Percentiles rank a stretch among this genome's conserved stretches.
Conservation (phyloP, 1,140 invertebrate species). For the Euura saliciscinereae region DNA sequence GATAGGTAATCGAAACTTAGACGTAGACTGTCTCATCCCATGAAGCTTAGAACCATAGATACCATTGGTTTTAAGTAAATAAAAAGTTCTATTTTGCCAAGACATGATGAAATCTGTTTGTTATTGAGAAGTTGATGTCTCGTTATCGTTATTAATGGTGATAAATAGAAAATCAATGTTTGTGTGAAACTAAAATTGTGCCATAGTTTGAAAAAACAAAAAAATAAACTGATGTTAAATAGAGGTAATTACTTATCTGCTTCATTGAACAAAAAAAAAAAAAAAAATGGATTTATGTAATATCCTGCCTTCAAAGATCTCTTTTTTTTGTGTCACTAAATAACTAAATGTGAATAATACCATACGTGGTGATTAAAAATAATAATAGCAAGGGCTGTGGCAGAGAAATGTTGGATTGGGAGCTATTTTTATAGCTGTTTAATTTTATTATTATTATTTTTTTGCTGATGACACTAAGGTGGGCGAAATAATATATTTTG, state of each 20-base stretch:
- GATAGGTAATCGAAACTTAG: too few relatives aligned
- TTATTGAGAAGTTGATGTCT: neutral
- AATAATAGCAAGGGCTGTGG: constrained; percentile 52
- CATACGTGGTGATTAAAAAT: too few relatives aligned
- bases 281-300: too few relatives aligned
- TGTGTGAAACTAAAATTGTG: neutral
- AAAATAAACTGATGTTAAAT: too few relatives aligned
- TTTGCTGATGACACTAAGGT: constrained; percentile 42
- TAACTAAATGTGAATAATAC: constrained; percentile 28
- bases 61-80: neutral
- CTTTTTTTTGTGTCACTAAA: constrained; percentile 50
- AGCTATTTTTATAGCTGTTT: constrained; percentile 63
- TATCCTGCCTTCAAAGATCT: constrained; percentile 52
- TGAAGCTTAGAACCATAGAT: too few relatives aligned
- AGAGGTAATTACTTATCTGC: constrained; percentile 24
- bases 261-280: constrained; percentile 23
- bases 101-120: neutral
- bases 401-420: constrained; percentile 49
- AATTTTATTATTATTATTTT: constrained; percentile 43
- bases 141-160: neutral
- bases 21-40: too few relatives aligned
- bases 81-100: constrained; percentile 3
- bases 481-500: constrained; percentile 58
- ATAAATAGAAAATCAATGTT: neutral
- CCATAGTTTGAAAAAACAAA: neutral